phyloP scores from a whole-genome alignment of 2,113 vertebrate species.

The Engystomops pustulosus region DNA sequence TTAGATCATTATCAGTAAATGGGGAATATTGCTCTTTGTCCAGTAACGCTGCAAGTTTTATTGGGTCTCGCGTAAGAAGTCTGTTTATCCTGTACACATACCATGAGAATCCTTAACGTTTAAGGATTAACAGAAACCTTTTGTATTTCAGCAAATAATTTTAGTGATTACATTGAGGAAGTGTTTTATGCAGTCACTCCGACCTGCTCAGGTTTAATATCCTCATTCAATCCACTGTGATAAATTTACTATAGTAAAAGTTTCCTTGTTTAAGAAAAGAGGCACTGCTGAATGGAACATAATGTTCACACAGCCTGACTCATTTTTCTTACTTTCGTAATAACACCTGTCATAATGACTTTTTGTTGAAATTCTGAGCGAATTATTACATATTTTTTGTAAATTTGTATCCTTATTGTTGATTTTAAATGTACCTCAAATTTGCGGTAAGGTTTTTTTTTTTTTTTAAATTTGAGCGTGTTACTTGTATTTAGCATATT shows the following conservation, averaged over 20 bases:
- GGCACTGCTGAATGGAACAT: background rate
- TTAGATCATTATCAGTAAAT: background rate
- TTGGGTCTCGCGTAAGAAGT: background rate
- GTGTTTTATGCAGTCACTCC: slow-evolving; percentile 14
- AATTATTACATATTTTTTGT: no score
- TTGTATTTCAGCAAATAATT: slow-evolving; percentile 8
- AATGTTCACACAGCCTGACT: background rate
- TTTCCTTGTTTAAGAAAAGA: background rate
- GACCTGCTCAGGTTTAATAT: slow-evolving; percentile 3
- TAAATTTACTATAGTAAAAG: background rate
- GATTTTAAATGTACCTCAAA: no score
- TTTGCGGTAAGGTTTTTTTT: no score
- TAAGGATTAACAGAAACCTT: background rate
- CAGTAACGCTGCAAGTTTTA: no score
- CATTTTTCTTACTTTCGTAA: background rate
- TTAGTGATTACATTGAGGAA: background rate
- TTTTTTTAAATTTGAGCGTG: no score
- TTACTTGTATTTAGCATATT: no score
- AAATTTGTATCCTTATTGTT: no score
- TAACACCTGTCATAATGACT: no score
- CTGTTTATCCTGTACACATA: background rate
- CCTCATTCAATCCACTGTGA: background rate
- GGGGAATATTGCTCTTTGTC: background rate
- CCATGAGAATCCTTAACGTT: no score
- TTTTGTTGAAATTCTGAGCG: no score